These are phyloP conservation scores for Phymanthus crucifer DNA, from an alignment of 92 coral and sea anemone species.

Conservation along the genomic window DNA sequence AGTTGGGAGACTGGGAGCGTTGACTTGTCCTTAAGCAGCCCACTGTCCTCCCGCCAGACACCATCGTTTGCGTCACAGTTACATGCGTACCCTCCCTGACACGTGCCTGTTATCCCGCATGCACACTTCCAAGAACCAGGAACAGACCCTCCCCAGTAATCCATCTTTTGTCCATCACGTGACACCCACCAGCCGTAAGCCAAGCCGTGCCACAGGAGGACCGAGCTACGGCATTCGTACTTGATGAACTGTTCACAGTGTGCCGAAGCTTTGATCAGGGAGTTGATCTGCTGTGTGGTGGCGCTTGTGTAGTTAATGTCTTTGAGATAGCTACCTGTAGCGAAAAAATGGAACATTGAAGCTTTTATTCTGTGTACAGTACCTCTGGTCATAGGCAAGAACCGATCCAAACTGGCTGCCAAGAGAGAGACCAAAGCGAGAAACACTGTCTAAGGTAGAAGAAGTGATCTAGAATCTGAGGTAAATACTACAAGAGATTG, in stretches of 20 bases:
- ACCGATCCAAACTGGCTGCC: no score
- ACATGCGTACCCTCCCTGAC: conserved; percentile 46
- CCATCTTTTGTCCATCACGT: conserved; percentile 68
- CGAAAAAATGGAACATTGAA: not conserved
- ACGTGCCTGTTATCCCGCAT: conserved; percentile 56
- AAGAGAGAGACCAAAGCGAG: no score
- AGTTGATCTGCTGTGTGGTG: conserved; percentile 49
- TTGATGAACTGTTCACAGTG: conserved; percentile 73
- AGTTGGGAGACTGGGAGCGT: conserved; percentile 57
- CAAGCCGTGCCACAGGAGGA: conserved; percentile 32
- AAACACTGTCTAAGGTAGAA: no score
- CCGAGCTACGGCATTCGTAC: conserved; percentile 64
- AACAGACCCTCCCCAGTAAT: conserved; percentile 81
- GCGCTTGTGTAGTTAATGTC: conserved; percentile 53
- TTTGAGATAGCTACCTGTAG: conserved; percentile 43
- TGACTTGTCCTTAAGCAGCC: conserved; percentile 39
- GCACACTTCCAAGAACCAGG: conserved; percentile 71
- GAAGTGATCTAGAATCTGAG: no score
- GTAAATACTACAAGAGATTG: no score
- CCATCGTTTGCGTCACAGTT: conserved; percentile 71
- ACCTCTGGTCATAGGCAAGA: no score
- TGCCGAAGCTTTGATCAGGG: conserved; percentile 49
- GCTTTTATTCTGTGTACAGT: no score
- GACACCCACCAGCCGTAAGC: conserved; percentile 86
- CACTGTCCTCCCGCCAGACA: conserved; percentile 77